A percentile compares a stretch with the other conserved stretches of the same genome.
phyloP scores from a whole-genome alignment of 2,113 vertebrate species.

The Mus pahari region DNA sequence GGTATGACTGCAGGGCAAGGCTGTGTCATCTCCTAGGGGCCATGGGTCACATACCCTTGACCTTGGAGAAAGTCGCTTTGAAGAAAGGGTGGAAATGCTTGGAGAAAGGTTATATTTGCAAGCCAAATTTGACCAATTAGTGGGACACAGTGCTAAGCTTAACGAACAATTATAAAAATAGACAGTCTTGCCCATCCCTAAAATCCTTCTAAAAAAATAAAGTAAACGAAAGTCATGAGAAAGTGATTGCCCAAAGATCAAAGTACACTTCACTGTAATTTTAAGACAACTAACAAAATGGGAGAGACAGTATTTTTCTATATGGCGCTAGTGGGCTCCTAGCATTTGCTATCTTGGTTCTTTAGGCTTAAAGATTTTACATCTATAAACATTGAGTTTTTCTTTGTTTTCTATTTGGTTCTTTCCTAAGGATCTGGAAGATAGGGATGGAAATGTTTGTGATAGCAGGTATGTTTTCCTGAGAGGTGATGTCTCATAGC shows the following conservation, averaged over 20 bases:
- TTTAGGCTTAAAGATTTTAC: background rate
- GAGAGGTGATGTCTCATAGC: background rate
- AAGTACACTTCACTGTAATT: background rate
- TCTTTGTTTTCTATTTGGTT: background rate
- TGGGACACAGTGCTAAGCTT: constrained; percentile 51
- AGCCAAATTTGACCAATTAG: constrained; percentile 69
- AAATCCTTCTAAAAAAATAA: background rate
- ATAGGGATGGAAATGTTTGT: background rate
- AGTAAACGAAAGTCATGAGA: constrained; percentile 69
- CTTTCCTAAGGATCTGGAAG: background rate
- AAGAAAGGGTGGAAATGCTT: constrained; percentile 67
- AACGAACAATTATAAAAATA: constrained; percentile 69
- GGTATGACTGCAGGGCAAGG: constrained; percentile 51
- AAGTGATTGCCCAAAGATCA: constrained; percentile 57
- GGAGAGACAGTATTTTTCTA: background rate
- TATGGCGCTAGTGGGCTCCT: background rate
- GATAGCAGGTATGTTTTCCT: background rate
- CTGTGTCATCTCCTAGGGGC: constrained; percentile 20
- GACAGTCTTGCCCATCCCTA: constrained; percentile 45
- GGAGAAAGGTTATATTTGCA: constrained; percentile 70
- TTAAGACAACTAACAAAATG: constrained; percentile 17
- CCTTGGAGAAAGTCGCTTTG: constrained; percentile 65
- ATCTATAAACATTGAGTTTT: background rate
- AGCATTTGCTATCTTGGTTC: background rate
- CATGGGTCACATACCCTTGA: constrained; percentile 71